Percentiles rank a stretch among this genome's conserved stretches.
These are phyloP conservation scores for Hydrolagus colliei DNA, from an alignment of 2,797 vertebrate species.

Conservation along the genomic window DNA sequence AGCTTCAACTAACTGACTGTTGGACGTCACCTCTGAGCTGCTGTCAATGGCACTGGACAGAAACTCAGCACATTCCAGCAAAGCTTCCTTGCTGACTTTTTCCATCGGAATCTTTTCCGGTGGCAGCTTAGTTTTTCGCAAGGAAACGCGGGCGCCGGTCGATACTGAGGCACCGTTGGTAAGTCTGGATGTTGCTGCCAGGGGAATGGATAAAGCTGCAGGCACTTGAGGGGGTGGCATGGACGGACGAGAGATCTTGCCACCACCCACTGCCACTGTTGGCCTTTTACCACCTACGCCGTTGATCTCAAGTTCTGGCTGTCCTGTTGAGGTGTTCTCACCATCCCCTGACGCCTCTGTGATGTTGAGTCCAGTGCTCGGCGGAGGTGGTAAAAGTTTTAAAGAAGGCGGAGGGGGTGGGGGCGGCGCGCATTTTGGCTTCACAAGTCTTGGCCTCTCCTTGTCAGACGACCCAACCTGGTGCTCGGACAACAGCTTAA, in stretches of 20 bases:
- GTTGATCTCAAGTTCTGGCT: conserved; percentile 56
- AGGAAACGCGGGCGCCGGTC: conserved; percentile 67
- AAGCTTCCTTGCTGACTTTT: conserved; percentile 84
- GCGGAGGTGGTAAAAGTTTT: conserved; percentile 68
- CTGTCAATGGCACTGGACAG: conserved; percentile 73
- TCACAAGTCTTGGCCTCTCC: conserved; percentile 84
- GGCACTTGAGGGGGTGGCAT: conserved; percentile 67
- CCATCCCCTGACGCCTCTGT: conserved; percentile 56
- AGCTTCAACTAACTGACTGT: conserved; percentile 88
- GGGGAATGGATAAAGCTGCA: conserved; percentile 46
- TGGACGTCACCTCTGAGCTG: conserved; percentile 70
- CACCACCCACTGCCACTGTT: conserved; percentile 44
- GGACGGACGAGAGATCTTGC: conserved; percentile 67
- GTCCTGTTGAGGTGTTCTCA: conserved; percentile 35
- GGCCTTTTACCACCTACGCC: conserved; percentile 70
- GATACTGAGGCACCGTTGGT: conserved; percentile 71
- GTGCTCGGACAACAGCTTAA: conserved; percentile 93
- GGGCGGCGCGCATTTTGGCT: conserved; percentile 81
- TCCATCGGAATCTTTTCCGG: conserved; percentile 74
- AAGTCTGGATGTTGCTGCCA: conserved; percentile 71
- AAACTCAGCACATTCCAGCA: conserved; percentile 83
- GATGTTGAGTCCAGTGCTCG: conserved; percentile 49
- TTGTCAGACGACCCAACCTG: conserved; percentile 67
- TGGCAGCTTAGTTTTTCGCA: conserved; percentile 80
- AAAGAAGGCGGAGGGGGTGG: conserved; percentile 86